A percentile compares a stretch with the other conserved stretches of the same genome.
These are phyloP conservation scores for Synaphobranchus kaupii DNA, from an alignment of 2,797 vertebrate species.

Conservation along the genomic window DNA sequence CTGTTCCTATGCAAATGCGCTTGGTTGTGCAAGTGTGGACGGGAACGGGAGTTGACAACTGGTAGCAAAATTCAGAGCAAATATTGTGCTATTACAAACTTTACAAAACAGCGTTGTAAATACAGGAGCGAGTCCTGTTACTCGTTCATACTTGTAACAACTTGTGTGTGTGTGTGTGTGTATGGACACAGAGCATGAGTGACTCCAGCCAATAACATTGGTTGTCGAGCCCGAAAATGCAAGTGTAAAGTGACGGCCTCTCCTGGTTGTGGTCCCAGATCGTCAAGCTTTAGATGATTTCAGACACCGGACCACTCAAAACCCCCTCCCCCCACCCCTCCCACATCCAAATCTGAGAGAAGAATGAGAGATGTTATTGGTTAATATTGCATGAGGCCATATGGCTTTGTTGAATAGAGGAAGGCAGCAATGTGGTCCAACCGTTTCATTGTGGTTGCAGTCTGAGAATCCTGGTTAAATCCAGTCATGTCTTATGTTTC, in stretches of 20 bases:
- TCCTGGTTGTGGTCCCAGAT: neutral
- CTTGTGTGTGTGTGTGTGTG: no score
- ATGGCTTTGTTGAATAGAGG: neutral
- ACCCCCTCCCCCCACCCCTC: neutral
- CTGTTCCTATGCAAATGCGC: no score
- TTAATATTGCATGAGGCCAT: neutral
- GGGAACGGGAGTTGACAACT: no score
- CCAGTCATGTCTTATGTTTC: neutral
- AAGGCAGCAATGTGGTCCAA: neutral
- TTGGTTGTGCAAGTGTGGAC: no score
- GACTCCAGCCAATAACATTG: no score
- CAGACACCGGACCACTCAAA: neutral
- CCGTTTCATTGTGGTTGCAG: neutral
- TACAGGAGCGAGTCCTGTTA: no score
- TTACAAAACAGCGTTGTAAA: no score
- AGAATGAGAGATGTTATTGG: neutral
- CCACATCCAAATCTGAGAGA: neutral
- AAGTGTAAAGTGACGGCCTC: neutral
- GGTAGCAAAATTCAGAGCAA: no score
- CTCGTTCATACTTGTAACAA: no score
- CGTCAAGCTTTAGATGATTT: neutral
- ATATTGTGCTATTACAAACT: no score
- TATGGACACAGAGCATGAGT: no score
- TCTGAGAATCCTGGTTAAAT: neutral
- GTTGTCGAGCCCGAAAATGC: no score